Evolutionary conservation across 2,888 invertebrate species (phyloP).

Genomic region (Hirtodrosophila duncani): DNA sequence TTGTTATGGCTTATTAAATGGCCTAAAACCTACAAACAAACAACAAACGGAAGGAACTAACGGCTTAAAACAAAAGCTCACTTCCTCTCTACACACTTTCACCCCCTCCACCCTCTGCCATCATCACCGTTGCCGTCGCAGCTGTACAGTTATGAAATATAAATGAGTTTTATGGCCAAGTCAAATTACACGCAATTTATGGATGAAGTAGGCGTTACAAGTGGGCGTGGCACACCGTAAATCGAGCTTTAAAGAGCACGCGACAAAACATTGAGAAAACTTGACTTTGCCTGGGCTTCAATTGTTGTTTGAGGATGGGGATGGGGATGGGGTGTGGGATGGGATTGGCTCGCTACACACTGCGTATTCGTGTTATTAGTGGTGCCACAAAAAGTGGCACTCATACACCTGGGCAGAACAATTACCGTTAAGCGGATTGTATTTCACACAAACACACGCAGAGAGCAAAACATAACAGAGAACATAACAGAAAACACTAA

Average conservation of each 20-base stretch:
- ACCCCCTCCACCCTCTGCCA: not conserved
- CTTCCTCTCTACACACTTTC: constrained; percentile 49
- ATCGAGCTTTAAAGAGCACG: constrained; percentile 60
- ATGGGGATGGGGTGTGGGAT: not conserved
- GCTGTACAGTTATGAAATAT: constrained; percentile 54
- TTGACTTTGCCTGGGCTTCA: too few species aligned
- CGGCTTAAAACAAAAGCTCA: constrained; percentile 68
- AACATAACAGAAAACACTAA: constrained; percentile 26
- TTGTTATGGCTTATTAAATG: constrained; percentile 59
- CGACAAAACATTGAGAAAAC: constrained; percentile 38
- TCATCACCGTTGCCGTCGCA: not conserved
- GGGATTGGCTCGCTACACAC: not conserved
- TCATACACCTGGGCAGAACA: constrained; percentile 55
- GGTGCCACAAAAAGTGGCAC: constrained; percentile 3
- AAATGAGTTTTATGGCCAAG: constrained; percentile 48
- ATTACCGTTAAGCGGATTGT: constrained; percentile 74
- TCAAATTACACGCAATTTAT: constrained; percentile 63
- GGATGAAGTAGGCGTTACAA: constrained; percentile 30
- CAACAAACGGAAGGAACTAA: constrained; percentile 67
- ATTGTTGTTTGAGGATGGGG: too few species aligned
- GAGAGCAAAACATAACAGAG: not conserved
- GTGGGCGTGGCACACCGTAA: constrained; percentile 34
- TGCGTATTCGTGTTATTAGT: too few species aligned
- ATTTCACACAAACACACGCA: constrained; percentile 36
- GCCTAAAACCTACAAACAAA: constrained; percentile 45